Percentiles rank a stretch among this genome's conserved stretches.
Evolutionary conservation across 2,113 vertebrate species (phyloP).

Genomic region (Orientallactaga bullata): DNA sequence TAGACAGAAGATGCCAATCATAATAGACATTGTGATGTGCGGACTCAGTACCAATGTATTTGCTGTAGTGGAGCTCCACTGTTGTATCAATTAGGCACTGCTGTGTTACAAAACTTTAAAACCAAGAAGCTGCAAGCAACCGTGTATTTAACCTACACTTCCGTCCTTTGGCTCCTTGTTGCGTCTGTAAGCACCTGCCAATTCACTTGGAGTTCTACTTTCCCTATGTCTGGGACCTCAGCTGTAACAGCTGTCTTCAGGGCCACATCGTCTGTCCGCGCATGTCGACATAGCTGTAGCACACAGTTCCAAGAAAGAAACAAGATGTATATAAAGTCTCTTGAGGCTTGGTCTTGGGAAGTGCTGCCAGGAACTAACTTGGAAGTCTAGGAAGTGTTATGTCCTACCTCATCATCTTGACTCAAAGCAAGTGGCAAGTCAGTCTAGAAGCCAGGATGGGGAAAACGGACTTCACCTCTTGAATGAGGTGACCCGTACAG

Average conservation of each 20-base stretch:
- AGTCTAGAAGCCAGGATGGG: background rate
- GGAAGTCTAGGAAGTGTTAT: background rate
- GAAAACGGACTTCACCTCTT: background rate
- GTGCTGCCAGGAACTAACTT: background rate
- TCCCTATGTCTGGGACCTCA: background rate
- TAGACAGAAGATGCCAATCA: background rate
- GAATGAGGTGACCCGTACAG: background rate
- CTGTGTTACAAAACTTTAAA: background rate
- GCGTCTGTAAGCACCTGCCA: background rate
- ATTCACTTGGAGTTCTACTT: background rate
- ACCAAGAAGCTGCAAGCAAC: background rate
- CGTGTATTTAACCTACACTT: background rate
- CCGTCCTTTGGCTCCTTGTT: background rate
- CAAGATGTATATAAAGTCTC: background rate
- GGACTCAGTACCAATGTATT: background rate
- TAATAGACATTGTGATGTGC: background rate
- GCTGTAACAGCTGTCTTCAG: background rate
- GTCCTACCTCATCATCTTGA: background rate
- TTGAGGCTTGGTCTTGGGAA: background rate
- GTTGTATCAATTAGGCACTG: background rate
- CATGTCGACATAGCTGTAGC: background rate
- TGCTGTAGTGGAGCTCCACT: background rate
- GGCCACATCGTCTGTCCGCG: background rate
- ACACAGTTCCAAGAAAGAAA: background rate
- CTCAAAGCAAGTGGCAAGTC: background rate